These are phyloP conservation scores for Malurus cyaneus DNA, from an alignment of 2,113 vertebrate genomes.

Conservation along the genomic window DNA sequence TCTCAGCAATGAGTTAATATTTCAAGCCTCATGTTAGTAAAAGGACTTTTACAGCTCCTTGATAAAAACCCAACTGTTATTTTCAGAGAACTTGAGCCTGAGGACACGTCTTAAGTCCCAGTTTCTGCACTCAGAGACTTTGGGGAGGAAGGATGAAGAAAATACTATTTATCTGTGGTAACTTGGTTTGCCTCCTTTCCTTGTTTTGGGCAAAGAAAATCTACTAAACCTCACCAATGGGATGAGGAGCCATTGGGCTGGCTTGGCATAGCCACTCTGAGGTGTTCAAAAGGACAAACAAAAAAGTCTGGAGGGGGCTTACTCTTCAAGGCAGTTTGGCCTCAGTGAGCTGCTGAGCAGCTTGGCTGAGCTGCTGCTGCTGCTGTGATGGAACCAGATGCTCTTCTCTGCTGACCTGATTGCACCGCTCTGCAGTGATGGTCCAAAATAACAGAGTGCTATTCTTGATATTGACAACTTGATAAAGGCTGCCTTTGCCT, in stretches of 20 bases:
- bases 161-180: background rate
- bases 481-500: background rate
- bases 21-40: background rate
- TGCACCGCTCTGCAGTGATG: background rate
- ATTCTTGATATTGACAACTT: background rate
- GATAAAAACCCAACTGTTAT: background rate
- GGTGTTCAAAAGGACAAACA: background rate
- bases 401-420: background rate
- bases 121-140: background rate
- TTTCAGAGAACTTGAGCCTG: background rate
- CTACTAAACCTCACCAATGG: background rate
- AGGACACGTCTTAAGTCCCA: background rate
- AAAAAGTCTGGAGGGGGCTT: background rate
- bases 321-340: background rate
- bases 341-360: background rate
- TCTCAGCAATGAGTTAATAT: background rate
- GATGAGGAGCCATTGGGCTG: background rate
- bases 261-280: background rate
- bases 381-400: rapidly evolving
- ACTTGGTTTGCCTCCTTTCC: background rate
- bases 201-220: background rate
- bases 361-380: background rate
- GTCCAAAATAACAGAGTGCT: background rate
- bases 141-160: background rate
- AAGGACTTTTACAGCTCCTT: background rate